Evolutionary conservation across 30 jellyfish, hydroid and myxozoan genomes (phyloP).

Genomic region (Aurelia sp.): DNA sequence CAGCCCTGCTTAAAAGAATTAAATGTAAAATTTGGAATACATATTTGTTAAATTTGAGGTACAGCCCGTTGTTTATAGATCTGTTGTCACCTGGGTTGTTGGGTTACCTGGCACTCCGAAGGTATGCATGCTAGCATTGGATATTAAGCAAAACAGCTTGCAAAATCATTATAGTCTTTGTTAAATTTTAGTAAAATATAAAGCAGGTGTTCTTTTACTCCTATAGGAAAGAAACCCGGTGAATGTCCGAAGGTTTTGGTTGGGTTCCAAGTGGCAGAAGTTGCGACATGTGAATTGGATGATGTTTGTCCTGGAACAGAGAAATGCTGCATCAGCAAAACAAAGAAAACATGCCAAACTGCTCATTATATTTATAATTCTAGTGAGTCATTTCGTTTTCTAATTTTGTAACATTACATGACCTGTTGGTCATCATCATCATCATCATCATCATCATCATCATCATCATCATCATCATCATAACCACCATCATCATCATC

Average conservation of each 20-base stretch:
- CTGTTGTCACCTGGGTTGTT: too few species aligned
- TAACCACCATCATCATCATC: too few species aligned
- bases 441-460: neutral
- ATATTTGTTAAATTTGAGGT: too few species aligned
- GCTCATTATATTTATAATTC: constrained; percentile 17
- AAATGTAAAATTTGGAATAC: too few species aligned
- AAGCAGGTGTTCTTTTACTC: neutral
- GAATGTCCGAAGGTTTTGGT: constrained; percentile 18
- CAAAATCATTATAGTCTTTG: too few species aligned
- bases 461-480: too few species aligned
- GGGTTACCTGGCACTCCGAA: too few species aligned
- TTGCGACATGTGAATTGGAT: constrained; percentile 18
- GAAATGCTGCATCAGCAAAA: constrained; percentile 28
- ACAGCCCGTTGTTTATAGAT: too few species aligned
- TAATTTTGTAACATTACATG: neutral
- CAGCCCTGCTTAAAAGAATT: too few species aligned
- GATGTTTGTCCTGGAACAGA: constrained; percentile 31
- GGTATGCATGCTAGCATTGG: too few species aligned
- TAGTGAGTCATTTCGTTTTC: constrained; percentile 7
- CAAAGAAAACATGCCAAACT: constrained; percentile 30
- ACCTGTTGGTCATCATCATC: neutral
- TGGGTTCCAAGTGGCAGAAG: constrained; percentile 31
- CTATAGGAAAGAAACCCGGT: constrained; percentile 33
- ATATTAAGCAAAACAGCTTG: too few species aligned
- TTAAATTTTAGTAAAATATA: too few species aligned